Conservation (phyloP, 1,140 invertebrate species). For the Sycophila sp. region DNA sequence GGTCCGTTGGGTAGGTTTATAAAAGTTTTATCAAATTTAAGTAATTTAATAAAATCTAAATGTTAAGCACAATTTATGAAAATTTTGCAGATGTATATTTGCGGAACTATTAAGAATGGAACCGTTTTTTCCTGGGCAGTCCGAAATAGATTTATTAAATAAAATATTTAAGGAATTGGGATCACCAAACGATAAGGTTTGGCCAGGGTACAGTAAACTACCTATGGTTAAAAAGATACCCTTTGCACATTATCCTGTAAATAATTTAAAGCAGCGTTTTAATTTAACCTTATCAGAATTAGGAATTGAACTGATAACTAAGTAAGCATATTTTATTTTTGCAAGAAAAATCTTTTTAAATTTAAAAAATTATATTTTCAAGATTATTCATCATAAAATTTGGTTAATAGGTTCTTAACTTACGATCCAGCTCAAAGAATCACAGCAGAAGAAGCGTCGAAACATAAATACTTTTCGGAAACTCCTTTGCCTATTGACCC, state of each 20-base stretch:
- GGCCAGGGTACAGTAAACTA: constrained; percentile 92
- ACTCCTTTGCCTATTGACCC: constrained; percentile 92
- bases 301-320: constrained; percentile 86
- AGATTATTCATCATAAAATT: too few relatives aligned
- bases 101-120: constrained; percentile 96
- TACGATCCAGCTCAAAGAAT: constrained; percentile 91
- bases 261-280: constrained; percentile 86
- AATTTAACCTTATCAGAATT: constrained; percentile 79
- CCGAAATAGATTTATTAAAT: constrained; percentile 94
- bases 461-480: constrained; percentile 92
- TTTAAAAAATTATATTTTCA: too few relatives aligned
- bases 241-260: constrained; percentile 88
- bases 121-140: constrained; percentile 95
- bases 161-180: constrained; percentile 96
- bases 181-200: constrained; percentile 93
- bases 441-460: constrained; percentile 88
- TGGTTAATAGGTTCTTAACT: constrained; percentile 86
- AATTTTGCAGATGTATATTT: constrained; percentile 85
- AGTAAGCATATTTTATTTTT: constrained; percentile 58
- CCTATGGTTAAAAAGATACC: constrained; percentile 91
- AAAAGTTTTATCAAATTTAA: not conserved
- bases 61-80: too few relatives aligned
- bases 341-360: too few relatives aligned
- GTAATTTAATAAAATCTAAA: not conserved
- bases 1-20: constrained; percentile 86